Percentiles rank a stretch among this genome's conserved stretches.
These are phyloP conservation scores for Tolypeutes matacus DNA, from an alignment of 2,797 vertebrate species.

Conservation along the genomic window DNA sequence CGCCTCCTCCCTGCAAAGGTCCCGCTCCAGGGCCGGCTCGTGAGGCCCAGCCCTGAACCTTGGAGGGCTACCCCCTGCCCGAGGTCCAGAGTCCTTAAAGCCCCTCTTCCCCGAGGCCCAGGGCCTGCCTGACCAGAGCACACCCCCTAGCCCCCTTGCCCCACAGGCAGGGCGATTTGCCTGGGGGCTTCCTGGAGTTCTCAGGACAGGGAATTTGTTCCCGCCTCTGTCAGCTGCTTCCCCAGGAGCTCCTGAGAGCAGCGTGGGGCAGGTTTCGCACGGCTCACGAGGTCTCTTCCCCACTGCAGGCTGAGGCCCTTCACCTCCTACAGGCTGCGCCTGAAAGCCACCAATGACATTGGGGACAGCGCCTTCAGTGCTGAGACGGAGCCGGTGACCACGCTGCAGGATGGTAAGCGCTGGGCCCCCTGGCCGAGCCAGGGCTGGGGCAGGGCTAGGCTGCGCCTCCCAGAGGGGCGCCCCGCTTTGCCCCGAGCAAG, in stretches of 20 bases:
- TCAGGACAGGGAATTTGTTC: not conserved
- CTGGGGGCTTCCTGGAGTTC: not conserved
- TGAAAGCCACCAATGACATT: slow-evolving; percentile 94
- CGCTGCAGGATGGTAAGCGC: slow-evolving; percentile 92
- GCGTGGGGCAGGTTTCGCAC: too few species aligned
- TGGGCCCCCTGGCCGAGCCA: too few species aligned
- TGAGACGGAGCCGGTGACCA: slow-evolving; percentile 92
- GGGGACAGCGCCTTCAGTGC: slow-evolving; percentile 93
- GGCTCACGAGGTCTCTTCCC: not conserved
- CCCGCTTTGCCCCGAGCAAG: not conserved
- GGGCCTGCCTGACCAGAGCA: not conserved
- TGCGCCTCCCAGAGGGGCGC: fast-evolving
- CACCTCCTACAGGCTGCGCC: slow-evolving; percentile 94
- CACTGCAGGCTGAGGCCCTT: slow-evolving; percentile 92
- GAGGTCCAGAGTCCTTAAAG: not conserved
- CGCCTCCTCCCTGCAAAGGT: not conserved
- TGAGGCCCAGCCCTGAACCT: fast-evolving
- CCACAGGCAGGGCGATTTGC: too few species aligned
- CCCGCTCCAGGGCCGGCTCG: not conserved
- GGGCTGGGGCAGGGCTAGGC: too few species aligned
- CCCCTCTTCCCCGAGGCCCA: not conserved
- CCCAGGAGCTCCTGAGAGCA: not conserved
- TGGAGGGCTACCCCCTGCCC: too few species aligned
- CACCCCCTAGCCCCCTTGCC: fast-evolving
- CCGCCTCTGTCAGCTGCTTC: not conserved